Evolutionary conservation across 2,113 vertebrate genomes (phyloP).

Genomic region (Sterna hirundo): DNA sequence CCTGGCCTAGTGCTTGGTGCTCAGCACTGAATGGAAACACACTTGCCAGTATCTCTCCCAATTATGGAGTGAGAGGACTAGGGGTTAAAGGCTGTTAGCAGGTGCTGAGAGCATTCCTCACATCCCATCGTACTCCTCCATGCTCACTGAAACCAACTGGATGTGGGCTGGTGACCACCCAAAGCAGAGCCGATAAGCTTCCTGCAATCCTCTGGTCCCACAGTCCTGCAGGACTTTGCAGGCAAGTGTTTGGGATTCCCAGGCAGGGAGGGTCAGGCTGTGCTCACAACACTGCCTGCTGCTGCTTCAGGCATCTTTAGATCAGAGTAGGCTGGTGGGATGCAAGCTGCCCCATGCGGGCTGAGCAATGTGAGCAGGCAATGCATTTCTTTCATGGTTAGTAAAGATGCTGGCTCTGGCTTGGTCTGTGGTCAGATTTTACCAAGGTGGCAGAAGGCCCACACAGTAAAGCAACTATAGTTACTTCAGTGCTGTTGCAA

Average conservation of each 20-base stretch:
- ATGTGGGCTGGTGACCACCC: background rate
- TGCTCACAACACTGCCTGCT: background rate
- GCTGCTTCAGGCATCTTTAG: background rate
- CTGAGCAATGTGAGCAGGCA: background rate
- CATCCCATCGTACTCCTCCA: background rate
- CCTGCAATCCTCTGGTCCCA: background rate
- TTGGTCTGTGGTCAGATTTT: background rate
- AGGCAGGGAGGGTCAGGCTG: background rate
- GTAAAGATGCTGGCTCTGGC: background rate
- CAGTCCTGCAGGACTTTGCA: background rate
- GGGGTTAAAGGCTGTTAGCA: background rate
- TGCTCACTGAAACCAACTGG: background rate
- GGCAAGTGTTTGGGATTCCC: background rate
- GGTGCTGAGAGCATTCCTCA: background rate
- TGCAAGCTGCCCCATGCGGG: rapidly evolving
- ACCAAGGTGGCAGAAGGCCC: background rate
- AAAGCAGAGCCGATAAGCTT: background rate
- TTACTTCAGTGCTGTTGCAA: background rate
- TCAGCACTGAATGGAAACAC: background rate
- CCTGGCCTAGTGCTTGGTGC: background rate
- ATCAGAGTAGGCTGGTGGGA: background rate
- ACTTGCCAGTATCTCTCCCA: background rate
- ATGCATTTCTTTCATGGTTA: background rate
- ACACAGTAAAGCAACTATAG: background rate
- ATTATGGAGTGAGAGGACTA: background rate